phyloP scores from a whole-genome alignment of 2,113 vertebrate species.

The Apteryx owenii region DNA sequence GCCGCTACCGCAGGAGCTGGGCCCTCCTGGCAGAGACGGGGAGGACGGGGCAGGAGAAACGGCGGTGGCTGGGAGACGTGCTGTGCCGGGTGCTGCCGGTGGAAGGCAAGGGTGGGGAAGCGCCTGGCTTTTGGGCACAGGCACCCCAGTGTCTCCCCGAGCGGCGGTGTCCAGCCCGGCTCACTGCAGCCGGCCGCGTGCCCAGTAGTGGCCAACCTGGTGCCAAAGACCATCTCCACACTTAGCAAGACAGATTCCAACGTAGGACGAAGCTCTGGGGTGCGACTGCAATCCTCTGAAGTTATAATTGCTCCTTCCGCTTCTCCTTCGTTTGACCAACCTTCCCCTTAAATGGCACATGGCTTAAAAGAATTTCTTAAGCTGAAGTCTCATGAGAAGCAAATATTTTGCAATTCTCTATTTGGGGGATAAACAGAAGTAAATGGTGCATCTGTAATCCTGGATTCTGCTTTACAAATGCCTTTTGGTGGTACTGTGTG shows the following conservation, averaged over 20 bases:
- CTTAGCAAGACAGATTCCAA: background rate
- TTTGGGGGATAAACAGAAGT: slow-evolving; percentile 44
- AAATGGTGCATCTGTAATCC: slow-evolving; percentile 60
- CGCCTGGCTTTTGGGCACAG: no score
- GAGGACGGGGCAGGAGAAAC: no score
- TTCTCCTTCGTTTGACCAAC: background rate
- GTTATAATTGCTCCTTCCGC: background rate
- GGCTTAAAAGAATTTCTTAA: slow-evolving; percentile 16
- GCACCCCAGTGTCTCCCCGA: no score
- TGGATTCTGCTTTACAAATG: slow-evolving; percentile 56
- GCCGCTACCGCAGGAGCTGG: no score
- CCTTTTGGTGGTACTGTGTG: slow-evolving; percentile 42
- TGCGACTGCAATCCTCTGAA: background rate
- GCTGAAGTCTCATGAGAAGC: background rate
- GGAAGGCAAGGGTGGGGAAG: no score
- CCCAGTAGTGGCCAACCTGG: no score
- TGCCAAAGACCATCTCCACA: background rate
- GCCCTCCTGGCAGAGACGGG: no score
- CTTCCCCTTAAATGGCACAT: background rate
- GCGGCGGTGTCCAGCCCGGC: no score
- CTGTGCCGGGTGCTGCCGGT: no score
- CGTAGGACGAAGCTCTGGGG: background rate
- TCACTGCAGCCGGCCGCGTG: no score
- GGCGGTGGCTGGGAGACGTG: no score
- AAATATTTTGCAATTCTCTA: slow-evolving; percentile 45